Base-by-base conservation (phyloP, 1,140 invertebrate species). In the Doryteuthis pealeii region DNA sequence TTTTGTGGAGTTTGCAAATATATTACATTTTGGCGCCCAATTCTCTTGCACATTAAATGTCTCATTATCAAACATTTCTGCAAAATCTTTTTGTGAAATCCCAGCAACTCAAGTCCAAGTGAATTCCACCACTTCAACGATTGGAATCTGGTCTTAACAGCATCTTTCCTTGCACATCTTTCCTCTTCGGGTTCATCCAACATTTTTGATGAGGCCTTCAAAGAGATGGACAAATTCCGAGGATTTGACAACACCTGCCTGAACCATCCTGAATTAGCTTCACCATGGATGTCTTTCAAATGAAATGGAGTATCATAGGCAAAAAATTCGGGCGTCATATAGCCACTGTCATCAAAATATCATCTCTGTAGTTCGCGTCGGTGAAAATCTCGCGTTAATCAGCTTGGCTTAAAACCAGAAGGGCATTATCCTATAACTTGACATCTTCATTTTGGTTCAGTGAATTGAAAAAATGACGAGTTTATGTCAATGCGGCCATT, bases 21-120 rank as follows among this genome's bases (percentile, higher is more conserved):
- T 77, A 70, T 86, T 82, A 14, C 84, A 35, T 74, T 31, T 22
- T 80, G 76, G 43, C 77, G 65, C 28, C 82, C 82, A 75, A 86
- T 82, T 62, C 81, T 85, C 22, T 81, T 77, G 8, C 84, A n/a
- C 84, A 73, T 85, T 85, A 45, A 86, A 71, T 33, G 67, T 65
- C 10, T 28, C 54, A 72, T 33, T n/a, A 54, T 71, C 67, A 40
- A 40, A 40, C 4, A 40, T 10, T 40, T 40, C 35, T 10, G 35
- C 35, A 3, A 40, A 40, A n/a, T n/a, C n/a, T 40, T 40, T 40
- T 10, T 40, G 3, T 5, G 4, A 40, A 40, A 40, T 5, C 10
- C 35, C 35, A 40, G 28, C 12, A 26, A n/a, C 14, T 65, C 22
- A n/a, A 5, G 18, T n/a, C 30, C 30, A 66, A 12, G 28, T 45